Conservation (phyloP, 1,140 invertebrate genomes). For the Ericerus pela region DNA sequence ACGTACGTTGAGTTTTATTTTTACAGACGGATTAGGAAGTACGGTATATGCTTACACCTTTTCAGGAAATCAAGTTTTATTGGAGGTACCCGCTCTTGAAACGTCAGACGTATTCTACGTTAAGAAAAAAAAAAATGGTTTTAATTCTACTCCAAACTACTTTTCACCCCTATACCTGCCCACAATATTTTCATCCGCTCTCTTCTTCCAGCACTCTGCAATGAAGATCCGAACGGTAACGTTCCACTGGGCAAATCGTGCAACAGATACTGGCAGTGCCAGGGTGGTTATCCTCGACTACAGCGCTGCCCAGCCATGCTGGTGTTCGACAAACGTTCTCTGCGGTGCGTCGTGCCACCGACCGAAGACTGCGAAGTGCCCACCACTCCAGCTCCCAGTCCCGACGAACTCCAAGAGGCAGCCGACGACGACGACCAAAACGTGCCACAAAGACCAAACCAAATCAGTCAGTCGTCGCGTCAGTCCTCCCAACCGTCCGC, state of each 20-base stretch:
- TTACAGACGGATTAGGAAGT: too few species aligned
- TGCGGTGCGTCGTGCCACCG: conserved; percentile 72
- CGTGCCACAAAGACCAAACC: conserved; percentile 17
- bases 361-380: conserved; percentile 75
- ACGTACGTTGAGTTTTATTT: too few species aligned
- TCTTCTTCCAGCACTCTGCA: conserved; percentile 59
- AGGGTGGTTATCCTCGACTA: conserved; percentile 77
- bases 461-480: conserved; percentile 27
- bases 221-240: conserved; percentile 69
- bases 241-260: conserved; percentile 71
- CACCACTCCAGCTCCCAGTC: conserved; percentile 50
- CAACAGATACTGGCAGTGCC: conserved; percentile 85
- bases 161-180: too few species aligned
- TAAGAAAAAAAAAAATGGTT: too few species aligned
- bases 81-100: too few species aligned
- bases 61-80: too few species aligned
- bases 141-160: too few species aligned
- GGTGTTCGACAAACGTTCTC: conserved; percentile 67
- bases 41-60: too few species aligned
- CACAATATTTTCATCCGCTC: not conserved
- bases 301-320: conserved; percentile 79
- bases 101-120: too few species aligned
- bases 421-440: conserved; percentile 19
- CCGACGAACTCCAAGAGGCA: conserved; percentile 30
- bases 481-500: conserved; percentile 22